Conservation (phyloP, 2,113 vertebrate genomes). For the Bostrychus sinensis region DNA sequence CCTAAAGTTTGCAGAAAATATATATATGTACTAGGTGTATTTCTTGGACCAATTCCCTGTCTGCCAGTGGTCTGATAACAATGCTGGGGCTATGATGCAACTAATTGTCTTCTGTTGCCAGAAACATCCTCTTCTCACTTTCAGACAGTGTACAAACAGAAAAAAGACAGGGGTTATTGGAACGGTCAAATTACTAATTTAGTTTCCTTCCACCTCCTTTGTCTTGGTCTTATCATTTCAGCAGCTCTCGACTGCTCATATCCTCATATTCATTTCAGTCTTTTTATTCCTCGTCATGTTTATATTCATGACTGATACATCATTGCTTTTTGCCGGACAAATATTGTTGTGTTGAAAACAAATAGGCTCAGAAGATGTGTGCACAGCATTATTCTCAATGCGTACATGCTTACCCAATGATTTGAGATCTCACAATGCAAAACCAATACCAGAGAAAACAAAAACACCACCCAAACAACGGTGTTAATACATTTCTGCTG, state of each 20-base stretch:
- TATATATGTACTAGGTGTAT: background rate
- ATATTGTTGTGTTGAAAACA: conserved; percentile 24
- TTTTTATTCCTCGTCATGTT: conserved; percentile 9
- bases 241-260: conserved; percentile 3
- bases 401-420: conserved; percentile 2
- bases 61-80: conserved; percentile 5
- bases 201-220: conserved; percentile 8
- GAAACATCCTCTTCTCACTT: conserved; percentile 5
- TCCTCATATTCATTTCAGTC: conserved; percentile 16
- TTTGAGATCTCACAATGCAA: conserved; percentile 15
- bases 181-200: conserved; percentile 17
- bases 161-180: conserved; percentile 26
- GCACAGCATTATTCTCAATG: background rate
- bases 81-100: background rate
- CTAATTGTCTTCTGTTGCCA: conserved; percentile 13
- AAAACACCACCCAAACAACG: conserved; percentile 25
- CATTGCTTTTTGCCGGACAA: conserved; percentile 28
- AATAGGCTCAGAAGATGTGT: conserved; percentile 22
- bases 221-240: conserved; percentile 13
- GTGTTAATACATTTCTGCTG: conserved; percentile 28
- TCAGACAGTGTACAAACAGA: conserved; percentile 2
- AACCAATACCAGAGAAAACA: conserved; percentile 20
- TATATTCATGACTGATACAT: conserved; percentile 30
- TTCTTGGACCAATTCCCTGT: background rate
- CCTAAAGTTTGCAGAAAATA: background rate